These are phyloP conservation scores for Eurystomus glaucurus DNA, from an alignment of 2,797 vertebrate species.

Conservation along the genomic window DNA sequence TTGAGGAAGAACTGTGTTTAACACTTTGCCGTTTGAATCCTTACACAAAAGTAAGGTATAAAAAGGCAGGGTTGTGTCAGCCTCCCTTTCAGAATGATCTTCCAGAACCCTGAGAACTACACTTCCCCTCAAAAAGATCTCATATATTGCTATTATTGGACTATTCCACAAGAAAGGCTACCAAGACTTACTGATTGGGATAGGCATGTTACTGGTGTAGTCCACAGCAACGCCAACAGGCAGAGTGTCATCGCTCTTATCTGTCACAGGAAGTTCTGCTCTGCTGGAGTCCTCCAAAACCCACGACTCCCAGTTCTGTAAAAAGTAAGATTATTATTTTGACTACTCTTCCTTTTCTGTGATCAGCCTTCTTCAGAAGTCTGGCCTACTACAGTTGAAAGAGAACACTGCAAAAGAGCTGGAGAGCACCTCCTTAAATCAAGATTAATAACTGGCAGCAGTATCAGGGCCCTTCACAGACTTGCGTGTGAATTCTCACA, in stretches of 20 bases:
- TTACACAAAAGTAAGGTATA: not conserved
- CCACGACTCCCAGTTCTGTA: constrained; percentile 95
- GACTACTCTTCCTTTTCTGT: not conserved
- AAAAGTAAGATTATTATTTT: not conserved
- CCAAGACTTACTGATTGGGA: constrained; percentile 89
- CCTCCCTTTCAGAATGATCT: not conserved
- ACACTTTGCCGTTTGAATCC: not conserved
- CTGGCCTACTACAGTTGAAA: not conserved
- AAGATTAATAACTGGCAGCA: not conserved
- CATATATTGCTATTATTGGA: not conserved
- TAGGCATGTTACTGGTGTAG: constrained; percentile 90
- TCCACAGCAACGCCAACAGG: constrained; percentile 94
- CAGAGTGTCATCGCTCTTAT: constrained; percentile 93
- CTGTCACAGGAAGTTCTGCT: constrained; percentile 93
- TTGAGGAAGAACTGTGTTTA: not conserved
- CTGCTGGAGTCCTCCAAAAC: constrained; percentile 93
- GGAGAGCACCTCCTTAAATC: not conserved
- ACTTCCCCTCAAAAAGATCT: not conserved
- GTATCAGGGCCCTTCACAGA: not conserved
- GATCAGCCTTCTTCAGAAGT: not conserved
- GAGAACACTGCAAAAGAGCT: not conserved
- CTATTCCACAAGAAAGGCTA: not conserved
- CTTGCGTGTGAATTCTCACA: not conserved
- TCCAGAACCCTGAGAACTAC: not conserved
- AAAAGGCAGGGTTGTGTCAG: rapidly evolving